Evolutionary conservation across 92 coral and sea anemone genomes (phyloP), one percentile per base, ranked within the genome.

Genomic region (Porites cylindrica): DNA sequence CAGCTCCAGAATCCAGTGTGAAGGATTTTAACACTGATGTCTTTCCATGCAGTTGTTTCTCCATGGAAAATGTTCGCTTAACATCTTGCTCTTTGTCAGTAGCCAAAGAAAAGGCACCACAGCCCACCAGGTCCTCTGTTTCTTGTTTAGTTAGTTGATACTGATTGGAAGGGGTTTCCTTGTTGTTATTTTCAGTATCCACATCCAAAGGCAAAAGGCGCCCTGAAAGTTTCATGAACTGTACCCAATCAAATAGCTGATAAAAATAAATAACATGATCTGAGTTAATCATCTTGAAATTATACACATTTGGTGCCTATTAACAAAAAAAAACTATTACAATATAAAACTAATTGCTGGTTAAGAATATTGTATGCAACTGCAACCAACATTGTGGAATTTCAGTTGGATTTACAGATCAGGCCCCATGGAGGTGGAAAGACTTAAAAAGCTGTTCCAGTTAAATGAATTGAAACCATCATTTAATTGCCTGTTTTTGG

Each of bases 21-120:
- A 50, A 71, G 76, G 76, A 71, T 71, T 71, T 71, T 54, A 23
- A 71, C 51, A 71, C 76, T 20, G 47, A 71, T 29, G 32, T 71
- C 76, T 71, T 71, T 71, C 76, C 76, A 71, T 71, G 76, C 52
- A 71, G 76, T 32, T 32, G 76, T 23, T 71, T 71, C 76, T 50
- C 76, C 56, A 50, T 71, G 43, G 76, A 71, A 71, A 71, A 71
- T 32, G 76, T 20, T 71, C 32, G 76, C 76, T 50, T 32, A 29
- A 71, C 76, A 71, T 71, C 23, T 32, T 20, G 43, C 32, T 23
- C 12, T 20, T 58, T 71, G 47, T 32, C 76, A 3, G 32, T 29
- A 32, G 18, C 76, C 21, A 50, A 71, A 32, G 76, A 71, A 71
- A 71, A 50, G 32, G 76, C 76, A 71, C 76, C 76, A 71, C 76